Evolutionary conservation across 2,113 vertebrate genomes (phyloP), one percentile per base, ranked within the genome.

Genomic region (Desmodus rotundus): DNA sequence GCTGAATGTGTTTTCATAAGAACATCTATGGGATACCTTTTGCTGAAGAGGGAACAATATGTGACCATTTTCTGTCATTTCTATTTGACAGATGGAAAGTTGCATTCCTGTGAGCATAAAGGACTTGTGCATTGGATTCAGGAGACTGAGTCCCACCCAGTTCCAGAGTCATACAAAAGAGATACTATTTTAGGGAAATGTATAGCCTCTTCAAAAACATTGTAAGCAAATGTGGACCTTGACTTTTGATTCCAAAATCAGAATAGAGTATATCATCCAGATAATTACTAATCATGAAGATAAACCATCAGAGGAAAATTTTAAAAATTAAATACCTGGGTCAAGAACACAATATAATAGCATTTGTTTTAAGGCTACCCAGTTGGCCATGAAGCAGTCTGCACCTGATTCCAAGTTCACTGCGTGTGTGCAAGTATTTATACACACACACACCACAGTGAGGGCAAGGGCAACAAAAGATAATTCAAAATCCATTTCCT

Each of bases 401-500:
- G 50, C 5, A 65, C n/a, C 31, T 89, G 20, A 84, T 89, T 89
- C 89, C 38, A 70, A 83, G 67, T 81, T 33, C 76, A 63, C 38
- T 22, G 19, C 15, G 5, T n/a, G 20, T 11, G 38, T 41, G 45
- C 72, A 33, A 43, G 2, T 2, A 4, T 12, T 45, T 17, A 33
- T 5, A 41, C 24, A 67, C 31, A 36, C n/a, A 77, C 0, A 22
- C 14, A 16, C n/a, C 36, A 65, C 43, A 26, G 73, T 65, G 41
- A 88, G 87, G 77, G n/a, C 82, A 72, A 70, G 58, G 84, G 47
- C 72, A 74, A 70, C 52, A 47, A 77, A 89, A 61, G 74, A 80
- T 36, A 63, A 93, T 54, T 96, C 63, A 82, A 76, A 92, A 33
- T 89, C 19, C 28, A 93, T 91, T 96, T 93, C 90, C 77, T 38